These are phyloP conservation scores for Karalla daura DNA, from an alignment of 2,797 vertebrate species.

Conservation along the genomic window DNA sequence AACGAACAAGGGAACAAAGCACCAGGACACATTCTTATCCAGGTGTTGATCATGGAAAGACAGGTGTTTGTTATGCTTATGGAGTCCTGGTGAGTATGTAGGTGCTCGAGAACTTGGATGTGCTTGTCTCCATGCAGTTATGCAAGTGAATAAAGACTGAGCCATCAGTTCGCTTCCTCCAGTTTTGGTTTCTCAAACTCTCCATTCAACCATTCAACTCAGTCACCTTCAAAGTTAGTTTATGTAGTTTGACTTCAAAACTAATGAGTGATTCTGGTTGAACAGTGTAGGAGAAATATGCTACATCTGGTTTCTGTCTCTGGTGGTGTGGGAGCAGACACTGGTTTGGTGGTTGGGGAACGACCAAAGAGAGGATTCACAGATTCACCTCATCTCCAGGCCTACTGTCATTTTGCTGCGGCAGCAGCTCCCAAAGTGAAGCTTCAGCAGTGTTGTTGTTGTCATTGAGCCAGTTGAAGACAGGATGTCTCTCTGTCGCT, in stretches of 20 bases:
- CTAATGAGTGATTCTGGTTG: no score
- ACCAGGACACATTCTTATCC: background rate
- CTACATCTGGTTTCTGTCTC: background rate
- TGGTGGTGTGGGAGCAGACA: background rate
- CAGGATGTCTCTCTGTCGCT: constrained; percentile 1
- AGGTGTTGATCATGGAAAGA: background rate
- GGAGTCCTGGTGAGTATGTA: no score
- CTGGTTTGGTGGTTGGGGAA: background rate
- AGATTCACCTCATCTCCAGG: background rate
- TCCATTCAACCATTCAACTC: no score
- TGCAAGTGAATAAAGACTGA: no score
- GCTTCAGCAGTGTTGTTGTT: background rate
- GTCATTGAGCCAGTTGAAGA: constrained; percentile 1
- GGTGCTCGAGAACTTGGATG: no score
- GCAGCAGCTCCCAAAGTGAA: background rate
- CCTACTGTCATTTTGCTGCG: background rate
- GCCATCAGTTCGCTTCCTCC: no score
- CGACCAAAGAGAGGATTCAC: background rate
- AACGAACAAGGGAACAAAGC: background rate
- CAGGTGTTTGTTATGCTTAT: no score
- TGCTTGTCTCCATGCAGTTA: no score
- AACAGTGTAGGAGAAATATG: no score
- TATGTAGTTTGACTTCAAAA: no score
- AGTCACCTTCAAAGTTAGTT: no score
- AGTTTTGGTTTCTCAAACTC: no score